Evolutionary conservation across 2,797 vertebrate genomes (phyloP), one percentile per base, ranked within the genome.

Genomic region (Malacoraja senta): DNA sequence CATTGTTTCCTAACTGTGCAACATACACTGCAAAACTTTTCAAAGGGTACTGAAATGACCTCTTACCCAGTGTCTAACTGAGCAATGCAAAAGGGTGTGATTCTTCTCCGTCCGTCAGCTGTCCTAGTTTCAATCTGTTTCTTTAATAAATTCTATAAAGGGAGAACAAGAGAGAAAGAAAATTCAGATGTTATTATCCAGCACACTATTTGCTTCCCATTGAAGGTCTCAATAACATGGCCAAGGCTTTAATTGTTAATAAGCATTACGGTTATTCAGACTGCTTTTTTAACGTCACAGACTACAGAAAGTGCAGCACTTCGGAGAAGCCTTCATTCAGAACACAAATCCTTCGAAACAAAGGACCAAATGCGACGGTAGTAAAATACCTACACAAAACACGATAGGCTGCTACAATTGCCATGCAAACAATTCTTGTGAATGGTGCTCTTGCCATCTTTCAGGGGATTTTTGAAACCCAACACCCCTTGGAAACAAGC

Each of bases 41-140:
- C 26, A 65, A 91, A 90, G 71, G 26, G 72, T 44, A 92, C 68
- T 76, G 90, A 92, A 44, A 92, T 76, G 35, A 76, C 90, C 63
- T 86, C 94, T 94, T 97, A 99, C 98, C 98, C 98, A 0, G 98
- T 99, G 96, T 99, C 98, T 95, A 99, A 97, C 95, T 99, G 99
- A 95, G 98, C 98, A 94, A 99, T 99, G 94, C 98, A 99, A 76
- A 99, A 97, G 72, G 99, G 99, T 0, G 99, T 99, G 96, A 99
- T 99, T 77, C 98, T 97, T 93, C 99, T 97, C 83, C 98, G 96
- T 32, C 99, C 98, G 32, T 99, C 99, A 3, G 98, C 97, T 0
- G 99, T 99, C 94, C 99, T 97, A 0, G 99, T 99, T 95, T 99
- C 99, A 93, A 99, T 98, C 96, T 99, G 99, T 94, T 99, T 99